Evolutionary conservation across 1,140 invertebrate species (phyloP).

Genomic region (Acromyrmex heyeri): DNA sequence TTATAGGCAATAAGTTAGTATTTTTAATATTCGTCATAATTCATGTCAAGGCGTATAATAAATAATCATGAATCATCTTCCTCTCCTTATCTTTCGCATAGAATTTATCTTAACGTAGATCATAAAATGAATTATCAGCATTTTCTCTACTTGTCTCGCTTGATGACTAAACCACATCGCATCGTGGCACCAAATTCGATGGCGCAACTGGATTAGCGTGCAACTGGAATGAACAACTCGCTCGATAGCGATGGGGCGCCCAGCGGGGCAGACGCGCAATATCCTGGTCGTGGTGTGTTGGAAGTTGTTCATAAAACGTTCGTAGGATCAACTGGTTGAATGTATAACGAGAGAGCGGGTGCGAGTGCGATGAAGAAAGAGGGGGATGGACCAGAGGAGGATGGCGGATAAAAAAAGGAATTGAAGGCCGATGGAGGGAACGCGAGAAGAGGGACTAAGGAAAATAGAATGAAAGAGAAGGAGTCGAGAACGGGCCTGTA

Average conservation of each 20-base stretch:
- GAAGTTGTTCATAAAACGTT: constrained; percentile 67
- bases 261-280: constrained; percentile 78
- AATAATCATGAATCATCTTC: constrained; percentile 12
- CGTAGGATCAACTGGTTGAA: constrained; percentile 58
- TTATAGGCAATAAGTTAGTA: not conserved
- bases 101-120: not conserved
- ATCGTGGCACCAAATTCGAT: constrained; percentile 45
- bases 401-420: constrained; percentile 27
- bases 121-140: constrained; percentile 73
- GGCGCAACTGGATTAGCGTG: constrained; percentile 58
- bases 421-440: constrained; percentile 1
- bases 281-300: constrained; percentile 70
- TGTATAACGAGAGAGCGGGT: constrained; percentile 47
- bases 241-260: constrained; percentile 66
- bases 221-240: constrained; percentile 61
- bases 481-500: constrained; percentile 59
- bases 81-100: not conserved
- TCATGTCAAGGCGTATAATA: constrained; percentile 12
- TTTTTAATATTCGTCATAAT: not conserved
- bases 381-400: constrained; percentile 15
- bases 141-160: constrained; percentile 53
- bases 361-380: constrained; percentile 32
- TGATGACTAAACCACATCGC: constrained; percentile 16
- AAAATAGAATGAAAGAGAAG: constrained; percentile 52
- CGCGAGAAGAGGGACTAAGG: constrained; percentile 41